Percentiles rank a stretch among this genome's conserved stretches.
These are phyloP conservation scores for Diprion similis DNA, from an alignment of 1,140 invertebrate species.

Conservation along the genomic window DNA sequence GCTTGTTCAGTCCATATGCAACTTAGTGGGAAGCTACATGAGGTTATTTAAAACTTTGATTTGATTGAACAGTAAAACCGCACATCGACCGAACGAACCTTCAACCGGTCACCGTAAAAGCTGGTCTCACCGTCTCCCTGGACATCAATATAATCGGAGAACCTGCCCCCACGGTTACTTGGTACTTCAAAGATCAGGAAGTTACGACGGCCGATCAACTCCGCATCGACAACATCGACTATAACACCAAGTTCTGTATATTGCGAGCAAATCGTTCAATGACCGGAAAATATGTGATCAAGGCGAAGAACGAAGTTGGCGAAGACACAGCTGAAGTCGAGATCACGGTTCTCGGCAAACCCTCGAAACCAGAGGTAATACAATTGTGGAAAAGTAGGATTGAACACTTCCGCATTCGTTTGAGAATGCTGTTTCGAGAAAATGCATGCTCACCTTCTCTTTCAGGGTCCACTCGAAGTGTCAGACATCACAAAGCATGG, in stretches of 20 bases:
- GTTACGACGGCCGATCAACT: slow-evolving; percentile 71
- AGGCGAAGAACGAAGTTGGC: slow-evolving; percentile 91
- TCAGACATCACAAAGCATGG: slow-evolving; percentile 92
- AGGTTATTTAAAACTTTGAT: no score
- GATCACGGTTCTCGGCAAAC: slow-evolving; percentile 80
- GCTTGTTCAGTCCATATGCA: no score
- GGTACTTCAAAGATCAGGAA: slow-evolving; percentile 85
- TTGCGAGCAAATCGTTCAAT: slow-evolving; percentile 81
- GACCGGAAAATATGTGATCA: slow-evolving; percentile 91
- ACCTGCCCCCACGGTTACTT: slow-evolving; percentile 90
- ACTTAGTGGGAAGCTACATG: no score
- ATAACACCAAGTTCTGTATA: slow-evolving; percentile 90
- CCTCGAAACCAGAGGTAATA: slow-evolving; percentile 55
- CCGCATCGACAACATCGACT: slow-evolving; percentile 85
- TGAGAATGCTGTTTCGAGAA: not conserved
- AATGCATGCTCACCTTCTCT: slow-evolving; percentile 27
- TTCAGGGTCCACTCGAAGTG: slow-evolving; percentile 88
- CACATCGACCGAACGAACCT: slow-evolving; percentile 91
- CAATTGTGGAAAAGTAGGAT: not conserved
- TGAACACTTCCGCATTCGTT: not conserved
- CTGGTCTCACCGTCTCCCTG: slow-evolving; percentile 88
- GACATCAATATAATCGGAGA: slow-evolving; percentile 94
- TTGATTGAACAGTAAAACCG: slow-evolving; percentile 77
- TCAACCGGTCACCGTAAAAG: slow-evolving; percentile 84
- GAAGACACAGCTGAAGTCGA: slow-evolving; percentile 93